phyloP scores from a whole-genome alignment of 2,797 vertebrate species.

The Helarctos malayanus region DNA sequence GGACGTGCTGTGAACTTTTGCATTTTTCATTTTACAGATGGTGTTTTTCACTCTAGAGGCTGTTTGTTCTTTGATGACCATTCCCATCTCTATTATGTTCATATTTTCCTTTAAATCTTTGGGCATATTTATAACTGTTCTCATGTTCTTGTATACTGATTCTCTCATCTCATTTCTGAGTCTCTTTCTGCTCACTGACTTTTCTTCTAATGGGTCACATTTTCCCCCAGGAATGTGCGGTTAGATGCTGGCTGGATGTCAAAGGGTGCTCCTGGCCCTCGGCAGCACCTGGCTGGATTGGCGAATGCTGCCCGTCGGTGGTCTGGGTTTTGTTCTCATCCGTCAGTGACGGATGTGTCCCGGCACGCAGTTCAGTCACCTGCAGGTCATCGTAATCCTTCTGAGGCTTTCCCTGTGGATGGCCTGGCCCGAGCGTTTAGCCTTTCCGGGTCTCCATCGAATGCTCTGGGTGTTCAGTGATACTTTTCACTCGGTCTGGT shows the following conservation, averaged over 20 bases:
- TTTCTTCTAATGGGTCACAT: not conserved
- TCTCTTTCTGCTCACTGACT: not conserved
- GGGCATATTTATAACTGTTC: not conserved
- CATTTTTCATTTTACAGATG: not conserved
- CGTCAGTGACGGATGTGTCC: not conserved
- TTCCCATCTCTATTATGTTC: not conserved
- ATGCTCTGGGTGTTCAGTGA: not conserved
- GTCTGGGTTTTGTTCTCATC: not conserved
- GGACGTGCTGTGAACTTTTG: not conserved
- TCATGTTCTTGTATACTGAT: not conserved
- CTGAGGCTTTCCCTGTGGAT: not conserved
- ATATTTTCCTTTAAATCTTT: not conserved
- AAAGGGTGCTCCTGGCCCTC: not conserved
- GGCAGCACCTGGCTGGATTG: not conserved
- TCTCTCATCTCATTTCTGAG: not conserved
- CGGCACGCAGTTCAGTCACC: not conserved
- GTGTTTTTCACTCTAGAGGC: not conserved
- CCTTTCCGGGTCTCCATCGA: not conserved
- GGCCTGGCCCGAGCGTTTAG: not conserved
- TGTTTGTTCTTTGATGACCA: not conserved
- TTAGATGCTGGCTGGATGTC: not conserved
- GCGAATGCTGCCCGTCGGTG: not conserved
- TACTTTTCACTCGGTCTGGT: not conserved
- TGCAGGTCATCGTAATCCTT: not conserved
- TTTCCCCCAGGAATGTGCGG: not conserved